Evolutionary conservation across 2,113 vertebrate species (phyloP).

Genomic region (Phainopepla nitens): DNA sequence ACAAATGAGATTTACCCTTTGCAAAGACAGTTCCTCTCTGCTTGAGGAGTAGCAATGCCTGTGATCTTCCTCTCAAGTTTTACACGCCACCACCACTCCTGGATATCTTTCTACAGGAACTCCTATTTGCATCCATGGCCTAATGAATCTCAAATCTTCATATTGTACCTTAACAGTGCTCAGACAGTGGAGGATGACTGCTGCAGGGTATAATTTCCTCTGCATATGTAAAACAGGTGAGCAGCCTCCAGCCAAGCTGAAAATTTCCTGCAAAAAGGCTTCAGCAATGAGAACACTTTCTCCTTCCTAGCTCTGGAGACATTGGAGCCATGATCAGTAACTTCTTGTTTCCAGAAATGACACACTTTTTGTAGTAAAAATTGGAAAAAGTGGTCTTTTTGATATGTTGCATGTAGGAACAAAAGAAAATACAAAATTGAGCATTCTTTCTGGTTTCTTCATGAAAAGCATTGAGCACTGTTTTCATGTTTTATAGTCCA

Average conservation of each 20-base stretch:
- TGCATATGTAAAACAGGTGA: slow-evolving; percentile 15
- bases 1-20: slow-evolving; percentile 27
- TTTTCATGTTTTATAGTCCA: background rate
- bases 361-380: background rate
- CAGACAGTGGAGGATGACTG: background rate
- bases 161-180: background rate
- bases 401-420: background rate
- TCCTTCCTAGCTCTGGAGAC: background rate
- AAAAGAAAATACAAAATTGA: background rate
- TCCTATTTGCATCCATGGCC: background rate
- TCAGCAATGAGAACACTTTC: background rate
- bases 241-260: background rate
- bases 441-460: slow-evolving; percentile 1
- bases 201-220: slow-evolving; percentile 6
- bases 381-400: background rate
- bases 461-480: background rate
- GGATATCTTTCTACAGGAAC: background rate
- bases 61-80: background rate
- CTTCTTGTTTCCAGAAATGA: background rate
- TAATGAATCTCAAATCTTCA: background rate
- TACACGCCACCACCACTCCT: background rate
- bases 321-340: background rate
- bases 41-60: background rate
- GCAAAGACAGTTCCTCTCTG: background rate
- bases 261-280: background rate